These are phyloP conservation scores for Pseudopipra pipra DNA, from an alignment of 2,113 vertebrate species.

Conservation along the genomic window DNA sequence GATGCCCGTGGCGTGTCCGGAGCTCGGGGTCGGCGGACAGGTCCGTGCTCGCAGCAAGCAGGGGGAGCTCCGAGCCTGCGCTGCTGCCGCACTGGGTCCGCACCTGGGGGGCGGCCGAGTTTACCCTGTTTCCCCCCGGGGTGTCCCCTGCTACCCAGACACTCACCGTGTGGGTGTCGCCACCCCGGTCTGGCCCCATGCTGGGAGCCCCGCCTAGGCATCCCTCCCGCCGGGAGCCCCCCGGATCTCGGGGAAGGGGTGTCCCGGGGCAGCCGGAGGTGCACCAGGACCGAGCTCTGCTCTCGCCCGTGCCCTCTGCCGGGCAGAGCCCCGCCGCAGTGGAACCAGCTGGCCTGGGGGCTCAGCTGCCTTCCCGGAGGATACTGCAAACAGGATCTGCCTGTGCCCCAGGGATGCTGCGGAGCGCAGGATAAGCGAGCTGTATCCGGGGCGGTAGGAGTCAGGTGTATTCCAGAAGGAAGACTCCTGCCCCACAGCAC, in stretches of 20 bases:
- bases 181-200: neutral
- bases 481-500: neutral
- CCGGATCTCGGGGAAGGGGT: neutral
- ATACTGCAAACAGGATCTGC: neutral
- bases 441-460: neutral
- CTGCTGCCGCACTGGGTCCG: neutral
- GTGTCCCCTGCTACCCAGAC: too few species aligned
- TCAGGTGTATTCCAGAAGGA: neutral
- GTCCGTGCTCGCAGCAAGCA: neutral
- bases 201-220: too few species aligned
- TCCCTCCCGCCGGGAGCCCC: accelerated
- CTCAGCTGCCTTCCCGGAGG: neutral
- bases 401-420: neutral
- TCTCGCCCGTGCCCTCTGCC: neutral
- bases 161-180: too few species aligned
- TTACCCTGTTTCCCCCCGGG: too few species aligned
- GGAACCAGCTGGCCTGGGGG: neutral
- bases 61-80: neutral
- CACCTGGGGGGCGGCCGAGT: accelerated
- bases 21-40: neutral
- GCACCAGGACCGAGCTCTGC: neutral
- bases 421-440: accelerated
- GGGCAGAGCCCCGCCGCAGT: neutral
- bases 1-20: neutral
- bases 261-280: neutral